Percentiles rank a stretch among this genome's conserved stretches.
phyloP scores from a whole-genome alignment of 2,888 invertebrate genomes.

The Anoplius nigerrimus region DNA sequence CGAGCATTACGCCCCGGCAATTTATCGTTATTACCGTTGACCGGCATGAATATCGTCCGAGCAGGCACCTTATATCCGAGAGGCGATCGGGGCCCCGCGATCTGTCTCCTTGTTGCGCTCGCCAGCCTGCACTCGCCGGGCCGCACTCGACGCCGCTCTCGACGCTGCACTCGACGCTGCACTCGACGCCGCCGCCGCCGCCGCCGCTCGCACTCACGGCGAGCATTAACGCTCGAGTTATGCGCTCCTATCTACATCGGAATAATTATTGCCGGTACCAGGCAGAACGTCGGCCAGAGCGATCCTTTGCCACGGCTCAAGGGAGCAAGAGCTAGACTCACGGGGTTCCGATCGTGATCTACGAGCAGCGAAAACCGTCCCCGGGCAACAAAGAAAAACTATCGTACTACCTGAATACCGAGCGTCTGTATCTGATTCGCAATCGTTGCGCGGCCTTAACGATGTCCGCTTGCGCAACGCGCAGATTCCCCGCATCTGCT shows the following conservation, averaged over 20 bases:
- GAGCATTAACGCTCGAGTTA: slow-evolving; percentile 70
- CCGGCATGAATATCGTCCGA: slow-evolving; percentile 65
- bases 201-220: slow-evolving; percentile 28
- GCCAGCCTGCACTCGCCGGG: slow-evolving; percentile 1
- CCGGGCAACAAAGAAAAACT: slow-evolving; percentile 33
- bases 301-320: slow-evolving; percentile 46
- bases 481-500: not conserved
- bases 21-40: slow-evolving; percentile 69
- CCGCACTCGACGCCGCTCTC: not conserved
- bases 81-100: slow-evolving; percentile 57
- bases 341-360: slow-evolving; percentile 43
- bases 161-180: slow-evolving; percentile 23
- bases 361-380: slow-evolving; percentile 44
- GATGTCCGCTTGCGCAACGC: slow-evolving; percentile 5
- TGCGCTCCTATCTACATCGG: slow-evolving; percentile 69
- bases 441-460: slow-evolving; percentile 8
- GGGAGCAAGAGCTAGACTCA: not conserved
- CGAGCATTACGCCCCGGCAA: slow-evolving; percentile 61
- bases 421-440: slow-evolving; percentile 22
- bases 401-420: too few relatives aligned
- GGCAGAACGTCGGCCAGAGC: slow-evolving; percentile 43
- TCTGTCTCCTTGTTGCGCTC: slow-evolving; percentile 41
- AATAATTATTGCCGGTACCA: slow-evolving; percentile 66
- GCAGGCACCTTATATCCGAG: slow-evolving; percentile 53
- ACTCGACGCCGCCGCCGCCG: slow-evolving; percentile 30